Evolutionary conservation across 2,113 vertebrate species (phyloP).

Genomic region (Noturus placidus): DNA sequence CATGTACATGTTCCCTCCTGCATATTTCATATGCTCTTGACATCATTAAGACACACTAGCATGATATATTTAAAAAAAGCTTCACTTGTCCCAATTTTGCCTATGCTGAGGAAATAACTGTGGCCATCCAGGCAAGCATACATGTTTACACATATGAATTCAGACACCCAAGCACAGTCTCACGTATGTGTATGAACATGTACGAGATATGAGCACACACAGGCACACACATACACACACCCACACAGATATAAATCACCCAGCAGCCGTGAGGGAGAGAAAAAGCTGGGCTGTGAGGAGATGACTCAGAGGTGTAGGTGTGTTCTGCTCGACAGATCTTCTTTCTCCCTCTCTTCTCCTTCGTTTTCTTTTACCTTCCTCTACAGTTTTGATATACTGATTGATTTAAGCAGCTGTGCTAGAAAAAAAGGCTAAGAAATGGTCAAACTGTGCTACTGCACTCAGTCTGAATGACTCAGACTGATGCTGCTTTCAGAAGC

Average conservation of each 20-base stretch:
- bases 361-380: slow-evolving; percentile 26
- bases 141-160: background rate
- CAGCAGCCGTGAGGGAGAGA: slow-evolving; percentile 37
- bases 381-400: slow-evolving; percentile 40
- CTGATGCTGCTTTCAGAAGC: slow-evolving; percentile 1
- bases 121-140: background rate
- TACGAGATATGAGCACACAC: slow-evolving; percentile 26
- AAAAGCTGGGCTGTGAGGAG: slow-evolving; percentile 50
- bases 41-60: slow-evolving; percentile 47
- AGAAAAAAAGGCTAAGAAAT: slow-evolving; percentile 31
- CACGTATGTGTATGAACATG: slow-evolving; percentile 23
- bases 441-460: slow-evolving; percentile 31
- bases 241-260: slow-evolving; percentile 37
- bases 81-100: slow-evolving; percentile 45
- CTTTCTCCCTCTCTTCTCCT: slow-evolving; percentile 41
- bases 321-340: slow-evolving; percentile 49
- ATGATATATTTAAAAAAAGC: background rate
- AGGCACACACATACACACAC: slow-evolving; percentile 15
- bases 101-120: slow-evolving; percentile 31
- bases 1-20: slow-evolving; percentile 32
- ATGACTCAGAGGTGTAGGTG: slow-evolving; percentile 61
- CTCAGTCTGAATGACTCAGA: slow-evolving; percentile 21
- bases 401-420: slow-evolving; percentile 42
- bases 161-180: background rate
- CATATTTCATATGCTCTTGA: slow-evolving; percentile 46